phyloP scores from a whole-genome alignment of 2,888 invertebrate genomes.

The Leptinotarsa tumamoca region DNA sequence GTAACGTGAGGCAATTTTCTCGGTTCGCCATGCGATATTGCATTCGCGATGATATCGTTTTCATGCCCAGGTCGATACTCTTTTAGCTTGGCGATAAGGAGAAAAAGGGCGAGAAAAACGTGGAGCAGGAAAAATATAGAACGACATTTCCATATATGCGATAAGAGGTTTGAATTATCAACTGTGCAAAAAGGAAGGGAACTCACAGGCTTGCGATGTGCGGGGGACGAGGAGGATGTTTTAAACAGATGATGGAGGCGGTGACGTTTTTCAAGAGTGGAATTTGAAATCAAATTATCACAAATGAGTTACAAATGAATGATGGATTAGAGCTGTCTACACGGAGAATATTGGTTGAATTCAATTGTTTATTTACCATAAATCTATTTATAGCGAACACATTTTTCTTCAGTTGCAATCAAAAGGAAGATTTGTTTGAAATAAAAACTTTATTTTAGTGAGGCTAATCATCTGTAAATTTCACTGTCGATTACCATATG shows the following conservation, averaged over 20 bases:
- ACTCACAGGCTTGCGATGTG: background rate
- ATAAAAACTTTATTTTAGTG: too few relatives aligned
- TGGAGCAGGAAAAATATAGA: background rate
- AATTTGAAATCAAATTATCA: background rate
- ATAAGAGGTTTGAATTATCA: conserved; percentile 1
- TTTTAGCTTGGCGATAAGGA: background rate
- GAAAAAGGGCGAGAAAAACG: background rate
- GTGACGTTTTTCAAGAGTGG: background rate
- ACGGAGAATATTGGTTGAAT: background rate
- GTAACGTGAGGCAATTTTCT: background rate
- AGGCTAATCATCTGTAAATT: too few relatives aligned
- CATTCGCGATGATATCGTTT: conserved; percentile 2
- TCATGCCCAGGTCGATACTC: background rate
- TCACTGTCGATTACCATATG: too few relatives aligned
- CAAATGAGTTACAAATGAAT: too few relatives aligned
- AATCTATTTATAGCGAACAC: too few relatives aligned
- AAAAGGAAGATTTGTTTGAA: too few relatives aligned
- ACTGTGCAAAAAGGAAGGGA: background rate
- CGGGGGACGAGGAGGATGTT: background rate
- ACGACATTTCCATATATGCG: background rate
- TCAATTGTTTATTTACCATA: too few relatives aligned
- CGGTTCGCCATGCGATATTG: background rate
- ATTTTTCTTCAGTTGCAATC: too few relatives aligned
- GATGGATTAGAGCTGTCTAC: background rate
- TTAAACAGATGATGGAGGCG: background rate